These are phyloP conservation scores for Petrosia ficiformis DNA, from an alignment of 37 sponge, comb jelly and placozoan genomes.

Conservation along the genomic window DNA sequence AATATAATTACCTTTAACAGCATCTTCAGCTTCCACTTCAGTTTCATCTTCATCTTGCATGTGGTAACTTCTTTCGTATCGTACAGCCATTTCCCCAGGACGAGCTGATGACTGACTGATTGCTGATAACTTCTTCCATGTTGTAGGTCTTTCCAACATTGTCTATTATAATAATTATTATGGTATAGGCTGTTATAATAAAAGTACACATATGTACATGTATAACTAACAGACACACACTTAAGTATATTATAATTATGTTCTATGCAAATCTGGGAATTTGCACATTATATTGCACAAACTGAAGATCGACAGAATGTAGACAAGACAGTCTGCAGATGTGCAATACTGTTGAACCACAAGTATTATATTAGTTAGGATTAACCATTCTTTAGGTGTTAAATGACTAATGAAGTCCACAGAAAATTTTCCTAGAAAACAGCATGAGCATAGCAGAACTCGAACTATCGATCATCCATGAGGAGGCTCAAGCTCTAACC, in stretches of 20 bases:
- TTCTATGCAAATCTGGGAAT: not conserved
- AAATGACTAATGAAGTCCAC: no score
- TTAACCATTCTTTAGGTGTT: no score
- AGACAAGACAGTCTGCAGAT: no score
- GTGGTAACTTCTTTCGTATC: constrained; percentile 76
- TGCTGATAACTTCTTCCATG: constrained; percentile 94
- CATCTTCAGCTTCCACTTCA: constrained; percentile 75
- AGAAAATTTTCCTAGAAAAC: no score
- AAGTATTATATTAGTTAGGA: no score
- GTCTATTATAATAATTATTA: constrained; percentile 14
- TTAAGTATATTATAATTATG: not conserved
- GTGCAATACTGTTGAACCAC: no score
- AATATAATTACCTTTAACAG: constrained; percentile 58
- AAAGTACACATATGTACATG: not conserved
- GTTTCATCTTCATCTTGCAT: constrained; percentile 90
- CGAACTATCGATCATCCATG: no score
- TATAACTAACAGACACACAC: not conserved
- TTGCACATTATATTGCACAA: no score
- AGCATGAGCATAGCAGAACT: no score
- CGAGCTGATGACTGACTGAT: constrained; percentile 76
- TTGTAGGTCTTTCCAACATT: constrained; percentile 66
- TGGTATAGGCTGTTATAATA: not conserved
- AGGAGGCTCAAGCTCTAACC: no score
- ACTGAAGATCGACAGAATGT: no score
- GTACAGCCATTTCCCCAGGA: constrained; percentile 75